Conservation (phyloP, 2,888 invertebrate species). For the Neoaliturus tenellus region DNA sequence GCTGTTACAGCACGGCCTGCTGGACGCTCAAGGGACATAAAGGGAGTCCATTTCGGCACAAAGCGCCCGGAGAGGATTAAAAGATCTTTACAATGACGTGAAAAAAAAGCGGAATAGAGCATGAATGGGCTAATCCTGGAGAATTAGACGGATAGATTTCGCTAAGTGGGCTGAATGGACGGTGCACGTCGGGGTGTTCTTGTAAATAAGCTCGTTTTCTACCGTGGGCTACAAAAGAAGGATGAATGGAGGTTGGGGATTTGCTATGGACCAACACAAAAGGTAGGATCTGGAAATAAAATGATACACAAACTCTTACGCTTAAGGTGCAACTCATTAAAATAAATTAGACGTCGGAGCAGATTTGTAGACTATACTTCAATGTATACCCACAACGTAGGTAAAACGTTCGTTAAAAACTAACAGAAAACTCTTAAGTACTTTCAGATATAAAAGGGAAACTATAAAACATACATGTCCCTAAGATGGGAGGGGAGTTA, state of each 20-base stretch:
- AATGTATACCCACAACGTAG: too few species aligned
- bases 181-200: neutral
- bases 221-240: neutral
- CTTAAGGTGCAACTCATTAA: too few species aligned
- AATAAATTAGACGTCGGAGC: too few species aligned
- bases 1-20: neutral
- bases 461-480: too few species aligned
- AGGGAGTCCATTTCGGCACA: slow-evolving; percentile 32
- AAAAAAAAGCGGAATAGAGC: slow-evolving; percentile 33
- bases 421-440: too few species aligned
- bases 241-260: neutral
- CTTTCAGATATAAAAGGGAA: too few species aligned
- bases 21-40: neutral
- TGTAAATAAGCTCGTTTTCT: slow-evolving; percentile 14
- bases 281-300: too few species aligned
- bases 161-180: slow-evolving; percentile 14
- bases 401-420: too few species aligned
- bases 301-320: too few species aligned
- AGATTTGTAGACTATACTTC: too few species aligned
- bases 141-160: slow-evolving; percentile 23
- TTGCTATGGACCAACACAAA: too few species aligned
- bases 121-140: slow-evolving; percentile 17
- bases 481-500: too few species aligned
- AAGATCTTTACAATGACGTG: slow-evolving; percentile 13
- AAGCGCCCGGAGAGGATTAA: slow-evolving; percentile 1